Evolutionary conservation across 2,888 invertebrate species (phyloP).

Genomic region (Oligia latruncula): DNA sequence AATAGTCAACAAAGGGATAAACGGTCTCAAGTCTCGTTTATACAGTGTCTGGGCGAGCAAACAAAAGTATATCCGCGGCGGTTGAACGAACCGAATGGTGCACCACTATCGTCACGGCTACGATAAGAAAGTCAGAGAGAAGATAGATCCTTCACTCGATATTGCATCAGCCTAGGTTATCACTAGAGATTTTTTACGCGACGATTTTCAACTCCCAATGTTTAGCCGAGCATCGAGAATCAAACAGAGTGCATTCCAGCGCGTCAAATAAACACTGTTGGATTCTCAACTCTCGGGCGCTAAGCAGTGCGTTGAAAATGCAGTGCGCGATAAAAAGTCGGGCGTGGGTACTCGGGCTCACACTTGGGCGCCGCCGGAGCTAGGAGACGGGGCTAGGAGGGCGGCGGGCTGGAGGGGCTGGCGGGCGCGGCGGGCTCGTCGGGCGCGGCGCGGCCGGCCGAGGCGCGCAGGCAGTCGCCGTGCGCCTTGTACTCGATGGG

Average conservation of each 20-base stretch:
- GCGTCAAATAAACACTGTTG: not conserved
- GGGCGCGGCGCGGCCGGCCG: constrained; percentile 69
- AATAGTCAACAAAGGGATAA: constrained; percentile 21
- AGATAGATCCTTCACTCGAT: constrained; percentile 39
- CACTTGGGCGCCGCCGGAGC: constrained; percentile 38
- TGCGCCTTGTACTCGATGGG: constrained; percentile 97
- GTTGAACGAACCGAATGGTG: constrained; percentile 34
- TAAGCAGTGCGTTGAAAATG: not conserved
- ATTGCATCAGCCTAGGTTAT: constrained; percentile 25
- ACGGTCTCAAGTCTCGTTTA: constrained; percentile 34
- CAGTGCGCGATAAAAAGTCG: not conserved
- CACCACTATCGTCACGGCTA: constrained; percentile 33
- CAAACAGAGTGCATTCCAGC: not conserved
- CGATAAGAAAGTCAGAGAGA: constrained; percentile 41
- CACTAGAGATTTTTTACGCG: not conserved
- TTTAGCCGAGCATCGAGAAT: not conserved
- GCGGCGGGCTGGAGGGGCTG: constrained; percentile 39
- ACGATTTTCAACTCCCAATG: not conserved
- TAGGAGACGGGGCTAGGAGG: constrained; percentile 38
- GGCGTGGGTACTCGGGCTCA: not conserved
- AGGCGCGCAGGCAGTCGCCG: constrained; percentile 81
- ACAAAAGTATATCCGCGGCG: constrained; percentile 38
- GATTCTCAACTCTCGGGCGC: not conserved
- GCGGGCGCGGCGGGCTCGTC: constrained; percentile 57
- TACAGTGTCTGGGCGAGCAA: constrained; percentile 28